phyloP scores from a whole-genome alignment of 2,888 invertebrate species.

The Thereva nobilitata region DNA sequence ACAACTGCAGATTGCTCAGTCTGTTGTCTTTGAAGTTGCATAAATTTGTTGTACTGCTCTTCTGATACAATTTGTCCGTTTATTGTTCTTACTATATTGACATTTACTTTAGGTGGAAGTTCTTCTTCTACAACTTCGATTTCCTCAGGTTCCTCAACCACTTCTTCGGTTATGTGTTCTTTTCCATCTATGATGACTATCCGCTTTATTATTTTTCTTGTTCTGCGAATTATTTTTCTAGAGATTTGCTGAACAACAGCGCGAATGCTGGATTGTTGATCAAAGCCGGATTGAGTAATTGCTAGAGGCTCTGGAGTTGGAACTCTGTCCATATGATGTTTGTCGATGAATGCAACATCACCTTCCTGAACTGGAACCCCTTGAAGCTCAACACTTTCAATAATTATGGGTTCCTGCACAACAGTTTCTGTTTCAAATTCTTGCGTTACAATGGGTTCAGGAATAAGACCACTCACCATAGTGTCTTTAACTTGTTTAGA shows the following conservation, averaged over 20 bases:
- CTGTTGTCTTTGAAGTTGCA: slow-evolving; percentile 46
- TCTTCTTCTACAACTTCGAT: slow-evolving; percentile 54
- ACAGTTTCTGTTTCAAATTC: slow-evolving; percentile 56
- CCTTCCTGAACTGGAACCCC: slow-evolving; percentile 57
- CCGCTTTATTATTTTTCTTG: slow-evolving; percentile 74
- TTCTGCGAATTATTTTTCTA: slow-evolving; percentile 73
- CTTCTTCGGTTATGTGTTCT: slow-evolving; percentile 80
- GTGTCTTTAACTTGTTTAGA: slow-evolving; percentile 45
- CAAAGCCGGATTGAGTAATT: slow-evolving; percentile 51
- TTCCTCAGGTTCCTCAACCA: slow-evolving; percentile 80
- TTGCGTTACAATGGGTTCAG: slow-evolving; percentile 48
- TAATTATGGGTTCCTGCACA: slow-evolving; percentile 49
- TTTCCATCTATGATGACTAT: slow-evolving; percentile 81
- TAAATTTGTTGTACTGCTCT: slow-evolving; percentile 53
- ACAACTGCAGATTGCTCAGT: slow-evolving; percentile 53
- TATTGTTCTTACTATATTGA: slow-evolving; percentile 64
- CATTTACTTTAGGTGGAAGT: slow-evolving; percentile 51
- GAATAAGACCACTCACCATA: slow-evolving; percentile 43
- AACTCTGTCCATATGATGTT: slow-evolving; percentile 44
- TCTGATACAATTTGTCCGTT: slow-evolving; percentile 59
- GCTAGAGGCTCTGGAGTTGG: slow-evolving; percentile 46
- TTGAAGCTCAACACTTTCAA: slow-evolving; percentile 47
- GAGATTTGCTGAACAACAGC: slow-evolving; percentile 84
- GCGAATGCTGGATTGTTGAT: slow-evolving; percentile 66
- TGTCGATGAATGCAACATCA: slow-evolving; percentile 53